phyloP scores from a whole-genome alignment of 1,140 invertebrate species.

The Saccostrea glomerata region DNA sequence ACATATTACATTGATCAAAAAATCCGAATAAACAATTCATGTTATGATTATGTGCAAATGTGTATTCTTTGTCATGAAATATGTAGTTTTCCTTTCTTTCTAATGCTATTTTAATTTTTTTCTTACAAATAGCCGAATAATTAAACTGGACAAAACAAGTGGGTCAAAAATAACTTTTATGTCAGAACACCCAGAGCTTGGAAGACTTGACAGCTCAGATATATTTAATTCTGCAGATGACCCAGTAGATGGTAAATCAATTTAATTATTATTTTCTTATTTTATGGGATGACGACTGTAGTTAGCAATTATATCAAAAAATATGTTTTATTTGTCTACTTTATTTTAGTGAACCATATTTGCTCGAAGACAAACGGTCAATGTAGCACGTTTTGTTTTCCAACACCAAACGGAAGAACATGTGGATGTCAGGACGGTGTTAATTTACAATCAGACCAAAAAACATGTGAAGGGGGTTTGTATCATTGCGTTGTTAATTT shows the following conservation, averaged over 20 bases:
- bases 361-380: not conserved
- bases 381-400: conserved; percentile 34
- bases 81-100: no score
- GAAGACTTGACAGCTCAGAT: no score
- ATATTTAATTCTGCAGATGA: not conserved
- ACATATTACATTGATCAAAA: no score
- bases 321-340: no score
- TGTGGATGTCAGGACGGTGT: conserved; percentile 15
- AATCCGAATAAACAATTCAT: no score
- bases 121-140: not conserved
- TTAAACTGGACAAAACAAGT: not conserved
- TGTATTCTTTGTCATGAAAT: no score
- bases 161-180: not conserved
- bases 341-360: not conserved
- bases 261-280: not conserved
- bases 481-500: no score
- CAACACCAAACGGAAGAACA: conserved; percentile 28
- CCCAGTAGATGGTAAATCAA: not conserved
- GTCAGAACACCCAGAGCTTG: not conserved
- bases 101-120: no score
- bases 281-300: no score
- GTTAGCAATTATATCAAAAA: not conserved
- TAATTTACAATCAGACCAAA: not conserved
- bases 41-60: no score
- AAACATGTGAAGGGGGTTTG: not conserved